phyloP scores from a whole-genome alignment of 1,140 invertebrate genomes.

The Achatina immaculata region DNA sequence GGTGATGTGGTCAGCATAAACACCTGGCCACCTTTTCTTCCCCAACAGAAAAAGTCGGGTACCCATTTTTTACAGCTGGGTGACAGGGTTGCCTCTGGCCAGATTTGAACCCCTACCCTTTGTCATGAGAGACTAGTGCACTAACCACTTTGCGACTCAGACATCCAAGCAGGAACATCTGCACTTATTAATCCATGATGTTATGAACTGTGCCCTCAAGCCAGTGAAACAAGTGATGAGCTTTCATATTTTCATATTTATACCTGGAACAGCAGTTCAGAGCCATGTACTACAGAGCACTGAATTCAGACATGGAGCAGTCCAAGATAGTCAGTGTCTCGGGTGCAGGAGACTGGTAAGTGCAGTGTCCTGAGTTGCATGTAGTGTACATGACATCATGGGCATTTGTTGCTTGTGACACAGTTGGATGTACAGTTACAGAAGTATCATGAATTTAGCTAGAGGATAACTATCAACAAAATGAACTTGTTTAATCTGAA shows the following conservation, averaged over 20 bases:
- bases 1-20: too few species aligned
- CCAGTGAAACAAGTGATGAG: neutral
- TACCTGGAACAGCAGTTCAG: neutral
- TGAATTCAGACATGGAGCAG: neutral
- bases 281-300: conserved; percentile 13
- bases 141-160: neutral
- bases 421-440: neutral
- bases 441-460: too few species aligned
- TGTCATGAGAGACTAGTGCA: neutral
- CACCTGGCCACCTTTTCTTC: too few species aligned
- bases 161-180: neutral
- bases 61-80: too few species aligned
- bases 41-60: too few species aligned
- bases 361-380: neutral
- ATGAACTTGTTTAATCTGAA: too few species aligned
- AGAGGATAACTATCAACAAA: neutral
- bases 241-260: neutral
- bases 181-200: too few species aligned
- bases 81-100: too few species aligned
- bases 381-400: neutral
- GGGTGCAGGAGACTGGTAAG: conserved; percentile 31
- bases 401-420: neutral
- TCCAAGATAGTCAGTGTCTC: conserved; percentile 27
- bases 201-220: neutral
- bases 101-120: too few species aligned